Evolutionary conservation across 2,888 invertebrate species (phyloP), one percentile per base, ranked within the genome.

Genomic region (Liodrosophila aerea): DNA sequence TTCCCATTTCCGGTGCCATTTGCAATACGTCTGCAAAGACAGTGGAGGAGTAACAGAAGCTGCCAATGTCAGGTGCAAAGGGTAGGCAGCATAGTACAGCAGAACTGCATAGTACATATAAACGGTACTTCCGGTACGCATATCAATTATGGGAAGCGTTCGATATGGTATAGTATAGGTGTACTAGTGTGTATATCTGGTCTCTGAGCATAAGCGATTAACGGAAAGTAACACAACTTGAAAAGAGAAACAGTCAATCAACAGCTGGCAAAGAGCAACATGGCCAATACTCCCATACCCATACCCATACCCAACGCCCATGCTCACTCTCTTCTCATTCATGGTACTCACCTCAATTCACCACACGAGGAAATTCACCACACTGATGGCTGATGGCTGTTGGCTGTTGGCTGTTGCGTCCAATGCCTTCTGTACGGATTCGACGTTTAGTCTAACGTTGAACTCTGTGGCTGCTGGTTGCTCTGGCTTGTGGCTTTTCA

Each of bases 391-490:
- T 31, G 46, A 31, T 37, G 40, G 44, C 37, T 36, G 34, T 44
- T 29, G 18, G 16, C 37, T 7, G 39, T 9, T 22, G 9, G 34
- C 34, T 15, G 43, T 27, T 34, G 43, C 8, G 11, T 15, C 27
- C 39, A 40, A 13, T 29, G 43, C 34, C 51, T 11, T n/a, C 15
- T n/a, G 34, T 34, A 36, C 43, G 31, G 13, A 60, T 59, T 56
- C 62, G 64, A 54, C 73, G 49, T 80, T 80, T 62, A 80, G 80
- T 80, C 70, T 75, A 58, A 70, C 84, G 63, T 77, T 70, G 75
- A 83, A 80, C 81, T 80, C 61, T 57, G 80, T 67, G 47, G 77
- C 61, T 67, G 66, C 47, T 72, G 73, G 83, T 80, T 76, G 78
- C 37, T 31, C 18, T 41, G 68, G 37, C 46, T 37, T 57, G 34